Evolutionary conservation across 2,113 vertebrate genomes (phyloP), one percentile per base, ranked within the genome.

Genomic region (Agapornis roseicollis): DNA sequence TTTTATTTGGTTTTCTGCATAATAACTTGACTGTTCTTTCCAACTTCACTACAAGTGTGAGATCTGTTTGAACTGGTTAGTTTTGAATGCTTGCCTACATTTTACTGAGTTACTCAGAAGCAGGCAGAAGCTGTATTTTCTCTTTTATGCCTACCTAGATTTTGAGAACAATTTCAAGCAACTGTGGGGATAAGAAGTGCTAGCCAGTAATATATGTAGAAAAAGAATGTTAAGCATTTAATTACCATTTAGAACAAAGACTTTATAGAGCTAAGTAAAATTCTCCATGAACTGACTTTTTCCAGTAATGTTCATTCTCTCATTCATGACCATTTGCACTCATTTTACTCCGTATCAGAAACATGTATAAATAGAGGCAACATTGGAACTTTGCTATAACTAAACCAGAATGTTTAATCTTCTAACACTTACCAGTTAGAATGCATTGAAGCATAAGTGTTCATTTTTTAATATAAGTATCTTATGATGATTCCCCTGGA

Each of bases 141-240:
- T 46, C 78, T 96, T 92, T 83, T 78, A 83, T 93, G 72, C 66
- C 78, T 82, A 94, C 86, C 85, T 96, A 94, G 82, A 70, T 95
- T 96, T 92, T 93, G 73, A 90, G 63, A 90, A 46, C 49, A 64
- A 33, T 80, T 96, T 90, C 56, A 80, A 84, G 76, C n/a, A 65
- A 44, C 68, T 82, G 89, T 66, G 17, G 46, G 94, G 88, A 76
- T 88, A 69, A 22, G 42, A 31, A 27, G 16, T 58, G 24, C 39
- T 65, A 74, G 61, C 52, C 6, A 4, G 76, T 80, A 88, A 18
- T 72, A 28, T 42, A 9, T 61, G 8, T 66, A 90, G 73, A 89
- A 94, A 80, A 94, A 79, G 19, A 85, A 90, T 33, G 61, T 79
- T 94, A 72, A 93, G 56, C 85, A 90, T 71, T 96, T 94, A 78